Evolutionary conservation across 2,888 invertebrate genomes (phyloP), one percentile per base, ranked within the genome.

Genomic region (Thecophora atra): DNA sequence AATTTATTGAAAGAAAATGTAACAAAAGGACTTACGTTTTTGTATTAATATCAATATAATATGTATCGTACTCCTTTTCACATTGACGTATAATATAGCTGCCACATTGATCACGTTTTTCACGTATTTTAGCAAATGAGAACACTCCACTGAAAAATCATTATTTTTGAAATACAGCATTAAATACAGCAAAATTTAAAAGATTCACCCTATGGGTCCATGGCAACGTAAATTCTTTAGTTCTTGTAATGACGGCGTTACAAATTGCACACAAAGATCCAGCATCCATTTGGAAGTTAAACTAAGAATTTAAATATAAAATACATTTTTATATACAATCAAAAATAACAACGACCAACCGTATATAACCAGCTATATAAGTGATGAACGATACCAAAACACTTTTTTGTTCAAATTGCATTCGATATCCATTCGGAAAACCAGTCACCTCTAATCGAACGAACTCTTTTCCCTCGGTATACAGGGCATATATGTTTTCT

Each of bases 251-350:
- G 94, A 93, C 5, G 96, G 96, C 0, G 95, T 94, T 72, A 90
- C 88, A 71, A 94, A 90, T 79, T 94, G 93, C 82, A 91, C 92
- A 82, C 96, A 97, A 74, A 97, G 88, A 87, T 96, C 95, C 81
- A 95, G 94, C 52, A 93, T 96, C 96, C 96, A 97, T 87, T 95
- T 96, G 60, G 92, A 91, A 81, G 92, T 92, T 78, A 95, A 87
- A 80, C 95, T 90, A 76, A 37, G 19, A 67, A 11, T 54, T 3
- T 17, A 24, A 7, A 21, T 3, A 6, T 47, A 37, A 26, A n/a
- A 69, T 24, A 74, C 37, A 15, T 13, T 5, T 51, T 58, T 24
- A 17, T 11, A 37, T 37, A 37, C 51, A 65, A 58, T 26, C 58
- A 28, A 24, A 24, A 68, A 4, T 37, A 63, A 70, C 51, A 47